Conservation (phyloP, 2,888 invertebrate genomes). For the Drosophila lutescens region DNA sequence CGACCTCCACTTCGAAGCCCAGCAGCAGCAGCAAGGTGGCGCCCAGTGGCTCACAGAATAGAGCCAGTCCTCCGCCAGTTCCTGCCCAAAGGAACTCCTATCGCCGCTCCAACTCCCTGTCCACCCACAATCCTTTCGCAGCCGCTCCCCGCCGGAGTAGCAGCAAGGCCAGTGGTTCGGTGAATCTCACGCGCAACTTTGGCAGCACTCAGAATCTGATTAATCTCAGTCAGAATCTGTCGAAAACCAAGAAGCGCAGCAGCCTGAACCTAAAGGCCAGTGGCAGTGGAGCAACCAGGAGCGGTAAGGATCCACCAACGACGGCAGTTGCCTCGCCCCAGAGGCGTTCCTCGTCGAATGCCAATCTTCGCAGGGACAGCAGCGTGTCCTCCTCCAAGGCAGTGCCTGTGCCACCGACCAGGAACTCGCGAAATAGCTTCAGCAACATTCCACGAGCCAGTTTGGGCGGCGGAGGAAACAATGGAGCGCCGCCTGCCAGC, state of each 20-base stretch:
- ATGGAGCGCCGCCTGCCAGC: constrained; percentile 46
- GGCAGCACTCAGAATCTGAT: constrained; percentile 84
- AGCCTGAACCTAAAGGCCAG: constrained; percentile 83
- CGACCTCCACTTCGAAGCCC: constrained; percentile 46
- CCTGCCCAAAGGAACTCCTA: constrained; percentile 64
- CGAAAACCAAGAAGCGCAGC: constrained; percentile 83
- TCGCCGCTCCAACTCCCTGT: constrained; percentile 81
- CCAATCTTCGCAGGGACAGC: constrained; percentile 81
- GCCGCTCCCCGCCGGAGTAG: constrained; percentile 67
- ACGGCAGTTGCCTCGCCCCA: constrained; percentile 53
- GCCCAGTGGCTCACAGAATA: constrained; percentile 75
- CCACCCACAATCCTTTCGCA: constrained; percentile 77
- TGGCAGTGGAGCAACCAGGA: constrained; percentile 58
- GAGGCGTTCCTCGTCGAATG: constrained; percentile 82
- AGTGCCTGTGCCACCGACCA: constrained; percentile 66
- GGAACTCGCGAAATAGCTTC: constrained; percentile 79
- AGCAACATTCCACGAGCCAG: constrained; percentile 84
- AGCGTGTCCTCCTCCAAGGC: constrained; percentile 64
- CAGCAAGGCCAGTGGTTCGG: constrained; percentile 74
- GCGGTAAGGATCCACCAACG: constrained; percentile 74
- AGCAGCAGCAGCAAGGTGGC: constrained; percentile 67
- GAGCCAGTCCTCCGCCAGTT: constrained; percentile 55
- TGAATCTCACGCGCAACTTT: constrained; percentile 82
- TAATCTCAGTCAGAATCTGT: constrained; percentile 82
- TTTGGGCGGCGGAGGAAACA: constrained; percentile 69